phyloP scores from a whole-genome alignment of 1,140 invertebrate genomes.

The Lordiphosa collinella region DNA sequence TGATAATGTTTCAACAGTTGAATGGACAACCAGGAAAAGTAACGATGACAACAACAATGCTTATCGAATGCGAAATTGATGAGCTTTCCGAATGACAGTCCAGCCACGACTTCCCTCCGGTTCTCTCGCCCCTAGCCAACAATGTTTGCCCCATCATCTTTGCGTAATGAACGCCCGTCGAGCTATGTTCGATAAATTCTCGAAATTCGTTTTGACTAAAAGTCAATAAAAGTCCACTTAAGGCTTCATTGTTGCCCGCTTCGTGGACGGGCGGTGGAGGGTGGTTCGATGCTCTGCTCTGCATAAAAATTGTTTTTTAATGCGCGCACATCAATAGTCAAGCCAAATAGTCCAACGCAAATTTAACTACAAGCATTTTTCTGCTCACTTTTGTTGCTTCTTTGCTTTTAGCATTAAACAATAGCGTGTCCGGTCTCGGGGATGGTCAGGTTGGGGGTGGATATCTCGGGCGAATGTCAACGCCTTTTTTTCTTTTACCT shows the following conservation, averaged over 20 bases:
- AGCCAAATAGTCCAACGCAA: constrained; percentile 70
- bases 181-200: constrained; percentile 72
- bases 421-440: background rate
- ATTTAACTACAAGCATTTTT: constrained; percentile 69
- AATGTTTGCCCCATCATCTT: constrained; percentile 16
- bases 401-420: constrained; percentile 25
- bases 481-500: constrained; percentile 15
- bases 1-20: constrained; percentile 50
- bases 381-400: constrained; percentile 41
- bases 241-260: constrained; percentile 68
- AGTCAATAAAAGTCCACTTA: constrained; percentile 77
- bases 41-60: constrained; percentile 32
- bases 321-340: constrained; percentile 72
- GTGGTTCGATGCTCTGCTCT: constrained; percentile 34
- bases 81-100: constrained; percentile 67
- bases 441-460: constrained; percentile 24
- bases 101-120: constrained; percentile 15
- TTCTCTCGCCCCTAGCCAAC: background rate
- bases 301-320: constrained; percentile 76
- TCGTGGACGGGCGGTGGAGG: constrained; percentile 4
- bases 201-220: constrained; percentile 75
- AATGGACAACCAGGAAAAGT: constrained; percentile 18
- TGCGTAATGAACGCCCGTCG: constrained; percentile 64
- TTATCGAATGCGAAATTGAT: constrained; percentile 73
- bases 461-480: constrained; percentile 5